A percentile compares a stretch with the other conserved stretches of the same genome.
Conservation (phyloP, 2,113 vertebrate species). For the Corydoras sp. region DNA sequence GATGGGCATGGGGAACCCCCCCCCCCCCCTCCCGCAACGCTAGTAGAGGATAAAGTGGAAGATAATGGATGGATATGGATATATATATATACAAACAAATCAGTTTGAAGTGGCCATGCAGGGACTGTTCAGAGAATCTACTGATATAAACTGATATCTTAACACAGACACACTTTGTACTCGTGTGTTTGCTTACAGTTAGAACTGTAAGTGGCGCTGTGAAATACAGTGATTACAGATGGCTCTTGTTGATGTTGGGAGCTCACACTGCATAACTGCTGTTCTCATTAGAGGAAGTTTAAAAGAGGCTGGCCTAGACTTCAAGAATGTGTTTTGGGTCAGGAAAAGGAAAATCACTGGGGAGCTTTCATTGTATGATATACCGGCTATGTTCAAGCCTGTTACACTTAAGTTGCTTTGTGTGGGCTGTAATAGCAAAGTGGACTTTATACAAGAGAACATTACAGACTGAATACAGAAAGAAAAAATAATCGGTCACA, state of each 20-base stretch:
- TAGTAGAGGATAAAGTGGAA: no score
- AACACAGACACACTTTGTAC: no score
- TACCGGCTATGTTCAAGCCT: not conserved
- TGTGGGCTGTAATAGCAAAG: not conserved
- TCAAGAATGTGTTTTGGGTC: constrained; percentile 12
- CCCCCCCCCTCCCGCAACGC: no score
- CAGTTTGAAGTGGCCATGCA: no score
- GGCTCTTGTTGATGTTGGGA: constrained; percentile 4
- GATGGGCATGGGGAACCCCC: no score
- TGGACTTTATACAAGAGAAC: not conserved
- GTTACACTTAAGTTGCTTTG: not conserved
- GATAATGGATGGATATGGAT: no score
- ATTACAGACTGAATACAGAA: not conserved
- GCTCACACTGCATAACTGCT: not conserved
- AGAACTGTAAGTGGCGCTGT: not conserved
- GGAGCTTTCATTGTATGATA: not conserved
- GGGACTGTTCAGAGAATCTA: no score
- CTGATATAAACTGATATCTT: no score
- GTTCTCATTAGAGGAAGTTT: not conserved
- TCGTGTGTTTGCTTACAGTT: no score
- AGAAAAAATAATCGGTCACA: no score
- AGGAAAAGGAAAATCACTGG: constrained; percentile 23
- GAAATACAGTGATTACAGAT: not conserved
- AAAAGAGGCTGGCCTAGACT: constrained; percentile 1
- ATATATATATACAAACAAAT: no score